Conservation (phyloP, 2,888 invertebrate genomes). For the Orthosia gracilis region DNA sequence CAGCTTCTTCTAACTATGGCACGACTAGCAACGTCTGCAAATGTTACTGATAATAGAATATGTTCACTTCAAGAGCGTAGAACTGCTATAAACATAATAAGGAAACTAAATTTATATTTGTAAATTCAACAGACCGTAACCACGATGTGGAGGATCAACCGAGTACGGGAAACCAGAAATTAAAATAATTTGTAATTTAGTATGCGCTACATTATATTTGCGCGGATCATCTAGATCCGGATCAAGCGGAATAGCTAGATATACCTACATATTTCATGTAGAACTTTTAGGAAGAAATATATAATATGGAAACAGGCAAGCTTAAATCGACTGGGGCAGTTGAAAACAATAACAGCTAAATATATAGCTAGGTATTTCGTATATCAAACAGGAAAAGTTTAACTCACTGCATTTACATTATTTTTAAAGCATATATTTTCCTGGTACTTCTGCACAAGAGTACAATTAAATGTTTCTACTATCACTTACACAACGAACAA, state of each 20-base stretch:
- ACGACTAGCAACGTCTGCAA: conserved; percentile 72
- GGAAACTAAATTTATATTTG: conserved; percentile 54
- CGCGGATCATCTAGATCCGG: not conserved
- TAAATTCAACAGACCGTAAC: conserved; percentile 39
- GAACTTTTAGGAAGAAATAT: too few species aligned
- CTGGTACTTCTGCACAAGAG: conserved; percentile 9
- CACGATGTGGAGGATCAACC: conserved; percentile 10
- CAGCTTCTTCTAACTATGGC: conserved; percentile 32
- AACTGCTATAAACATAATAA: conserved; percentile 40
- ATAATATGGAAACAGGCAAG: too few species aligned
- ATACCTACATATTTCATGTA: too few species aligned
- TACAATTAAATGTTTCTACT: conserved; percentile 26
- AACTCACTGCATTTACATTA: not conserved
- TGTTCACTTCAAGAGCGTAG: conserved; percentile 50
- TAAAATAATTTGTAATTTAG: conserved; percentile 31
- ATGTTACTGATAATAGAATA: conserved; percentile 71
- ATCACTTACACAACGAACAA: conserved; percentile 42
- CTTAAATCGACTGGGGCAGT: too few species aligned
- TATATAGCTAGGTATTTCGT: too few species aligned
- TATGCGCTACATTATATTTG: conserved; percentile 32
- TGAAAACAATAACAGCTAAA: too few species aligned
- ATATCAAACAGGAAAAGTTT: conserved; percentile 48
- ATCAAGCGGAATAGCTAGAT: too few species aligned
- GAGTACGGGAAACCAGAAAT: conserved; percentile 50
- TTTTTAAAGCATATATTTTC: conserved; percentile 42